Conservation (phyloP, 2,888 invertebrate genomes). For the Pheosia tremula region DNA sequence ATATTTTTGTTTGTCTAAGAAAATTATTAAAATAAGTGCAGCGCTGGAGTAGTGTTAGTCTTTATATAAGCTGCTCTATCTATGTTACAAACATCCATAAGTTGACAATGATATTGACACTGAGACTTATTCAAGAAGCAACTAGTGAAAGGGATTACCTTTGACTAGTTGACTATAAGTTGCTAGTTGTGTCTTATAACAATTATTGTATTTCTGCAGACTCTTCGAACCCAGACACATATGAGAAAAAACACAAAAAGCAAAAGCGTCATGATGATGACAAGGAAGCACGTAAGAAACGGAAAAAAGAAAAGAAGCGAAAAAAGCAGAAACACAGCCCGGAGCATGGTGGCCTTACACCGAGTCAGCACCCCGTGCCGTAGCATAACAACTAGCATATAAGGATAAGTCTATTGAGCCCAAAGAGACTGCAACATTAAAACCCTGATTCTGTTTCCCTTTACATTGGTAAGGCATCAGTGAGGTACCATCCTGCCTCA, state of each 20-base stretch:
- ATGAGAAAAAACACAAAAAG: conserved; percentile 98
- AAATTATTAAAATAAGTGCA: too few species aligned
- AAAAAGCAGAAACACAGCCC: conserved; percentile 98
- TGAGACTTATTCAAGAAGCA: too few species aligned
- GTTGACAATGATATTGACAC: too few species aligned
- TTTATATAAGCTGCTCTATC: too few species aligned
- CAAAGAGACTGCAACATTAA: conserved; percentile 54
- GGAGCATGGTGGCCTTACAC: conserved; percentile 89
- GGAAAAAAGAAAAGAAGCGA: conserved; percentile 97
- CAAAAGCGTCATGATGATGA: conserved; percentile 97
- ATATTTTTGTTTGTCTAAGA: too few species aligned
- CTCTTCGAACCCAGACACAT: conserved; percentile 90
- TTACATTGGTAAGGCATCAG: neutral
- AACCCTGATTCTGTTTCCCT: conserved; percentile 2
- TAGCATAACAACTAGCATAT: conserved; percentile 41
- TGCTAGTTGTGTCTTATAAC: conserved; percentile 19
- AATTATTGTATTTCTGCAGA: conserved; percentile 61
- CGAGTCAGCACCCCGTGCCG: conserved; percentile 74
- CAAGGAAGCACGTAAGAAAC: conserved; percentile 93
- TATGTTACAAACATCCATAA: too few species aligned
- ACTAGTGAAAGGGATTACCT: too few species aligned
- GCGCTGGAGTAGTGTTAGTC: too few species aligned
- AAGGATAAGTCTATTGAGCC: conserved; percentile 50
- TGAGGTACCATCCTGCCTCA: neutral
- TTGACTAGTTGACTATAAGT: too few species aligned